phyloP scores from a whole-genome alignment of 2,113 vertebrate genomes.

The Erpornis zantholeuca region DNA sequence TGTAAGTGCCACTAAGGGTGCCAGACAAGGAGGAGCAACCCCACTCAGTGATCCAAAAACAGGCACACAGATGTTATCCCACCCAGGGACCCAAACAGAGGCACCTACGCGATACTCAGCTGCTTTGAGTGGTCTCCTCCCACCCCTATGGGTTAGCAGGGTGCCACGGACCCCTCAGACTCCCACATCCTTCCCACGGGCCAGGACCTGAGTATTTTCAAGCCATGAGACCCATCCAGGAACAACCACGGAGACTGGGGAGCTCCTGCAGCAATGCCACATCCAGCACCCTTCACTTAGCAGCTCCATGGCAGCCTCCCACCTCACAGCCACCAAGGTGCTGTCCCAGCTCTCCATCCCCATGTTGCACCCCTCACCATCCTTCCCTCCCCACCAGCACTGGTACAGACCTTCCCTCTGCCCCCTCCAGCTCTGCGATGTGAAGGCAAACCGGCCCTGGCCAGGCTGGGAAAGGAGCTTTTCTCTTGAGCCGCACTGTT shows the following conservation, averaged over 20 bases:
- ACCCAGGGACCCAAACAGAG: neutral
- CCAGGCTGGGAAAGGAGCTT: conserved; percentile 46
- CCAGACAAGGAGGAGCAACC: neutral
- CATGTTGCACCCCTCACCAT: fast-evolving
- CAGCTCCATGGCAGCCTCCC: neutral
- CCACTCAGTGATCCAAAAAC: neutral
- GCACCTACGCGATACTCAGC: neutral
- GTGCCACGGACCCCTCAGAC: neutral
- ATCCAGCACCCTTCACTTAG: neutral
- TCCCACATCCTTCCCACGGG: neutral
- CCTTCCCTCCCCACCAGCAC: neutral
- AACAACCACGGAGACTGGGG: neutral
- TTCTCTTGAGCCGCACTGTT: conserved; percentile 63
- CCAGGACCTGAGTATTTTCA: neutral
- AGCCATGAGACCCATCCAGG: neutral
- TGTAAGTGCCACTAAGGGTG: neutral
- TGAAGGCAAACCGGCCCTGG: conserved; percentile 45
- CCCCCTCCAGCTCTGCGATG: neutral
- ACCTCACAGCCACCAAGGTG: neutral
- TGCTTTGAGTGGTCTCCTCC: neutral
- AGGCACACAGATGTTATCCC: neutral
- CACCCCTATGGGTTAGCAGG: neutral
- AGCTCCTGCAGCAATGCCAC: neutral
- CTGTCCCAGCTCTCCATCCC: neutral
- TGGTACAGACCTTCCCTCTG: neutral